Percentiles rank a stretch among this genome's conserved stretches.
Conservation (phyloP, 2,888 invertebrate species). For the Campopleginae sp. region DNA sequence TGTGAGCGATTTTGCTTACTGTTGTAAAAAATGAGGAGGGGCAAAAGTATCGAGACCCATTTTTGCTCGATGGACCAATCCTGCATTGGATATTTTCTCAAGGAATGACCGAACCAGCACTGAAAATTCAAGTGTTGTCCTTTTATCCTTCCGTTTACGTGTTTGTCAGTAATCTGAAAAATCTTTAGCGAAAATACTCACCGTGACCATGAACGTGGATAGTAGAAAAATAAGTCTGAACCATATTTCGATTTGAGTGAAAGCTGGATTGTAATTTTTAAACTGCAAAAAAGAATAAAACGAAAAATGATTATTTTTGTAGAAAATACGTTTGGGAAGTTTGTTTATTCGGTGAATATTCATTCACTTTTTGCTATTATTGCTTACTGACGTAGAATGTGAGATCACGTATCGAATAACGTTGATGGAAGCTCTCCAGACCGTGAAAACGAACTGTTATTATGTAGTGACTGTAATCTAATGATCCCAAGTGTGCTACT, state of each 20-base stretch:
- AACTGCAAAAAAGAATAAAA: conserved; percentile 88
- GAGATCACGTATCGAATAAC: conserved; percentile 93
- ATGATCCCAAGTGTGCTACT: conserved; percentile 94
- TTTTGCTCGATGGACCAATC: conserved; percentile 99
- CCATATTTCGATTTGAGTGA: conserved; percentile 99
- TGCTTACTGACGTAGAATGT: conserved; percentile 92
- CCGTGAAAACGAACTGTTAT: conserved; percentile 94
- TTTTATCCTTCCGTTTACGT: conserved; percentile 9
- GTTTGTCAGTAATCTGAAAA: conserved; percentile 37
- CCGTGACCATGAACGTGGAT: conserved; percentile 93
- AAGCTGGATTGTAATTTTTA: conserved; percentile 97
- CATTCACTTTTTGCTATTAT: conserved; percentile 35
- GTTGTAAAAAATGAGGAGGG: conserved; percentile 94
- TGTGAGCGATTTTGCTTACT: conserved; percentile 87
- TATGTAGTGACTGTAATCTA: conserved; percentile 95
- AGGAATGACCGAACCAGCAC: conserved; percentile 97
- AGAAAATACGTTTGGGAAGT: not conserved
- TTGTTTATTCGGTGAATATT: conserved; percentile 13
- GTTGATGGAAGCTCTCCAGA: conserved; percentile 92
- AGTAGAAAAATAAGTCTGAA: conserved; percentile 97
- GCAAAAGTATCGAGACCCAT: conserved; percentile 96
- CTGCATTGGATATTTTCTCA: conserved; percentile 93
- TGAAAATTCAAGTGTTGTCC: conserved; percentile 84
- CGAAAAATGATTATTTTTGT: conserved; percentile 6
- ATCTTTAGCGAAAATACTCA: conserved; percentile 81